Conservation (phyloP, 2,113 vertebrate genomes). For the Oryzias javanicus region DNA sequence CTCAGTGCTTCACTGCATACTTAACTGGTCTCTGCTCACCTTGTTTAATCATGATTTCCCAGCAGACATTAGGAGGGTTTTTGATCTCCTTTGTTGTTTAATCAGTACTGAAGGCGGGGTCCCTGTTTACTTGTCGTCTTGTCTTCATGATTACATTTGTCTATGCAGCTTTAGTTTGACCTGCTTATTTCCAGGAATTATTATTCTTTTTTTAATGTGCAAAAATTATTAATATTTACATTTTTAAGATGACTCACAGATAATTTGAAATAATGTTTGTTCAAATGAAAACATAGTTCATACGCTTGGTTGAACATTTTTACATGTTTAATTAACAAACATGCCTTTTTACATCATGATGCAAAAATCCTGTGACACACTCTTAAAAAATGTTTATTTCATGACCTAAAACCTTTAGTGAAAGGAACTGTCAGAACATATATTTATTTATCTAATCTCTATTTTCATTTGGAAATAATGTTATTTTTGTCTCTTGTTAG, state of each 20-base stretch:
- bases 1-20: slow-evolving; percentile 22
- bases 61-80: slow-evolving; percentile 39
- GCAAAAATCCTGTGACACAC: no score
- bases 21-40: slow-evolving; percentile 38
- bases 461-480: no score
- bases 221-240: neutral
- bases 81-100: slow-evolving; percentile 60
- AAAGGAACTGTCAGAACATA: no score
- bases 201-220: neutral
- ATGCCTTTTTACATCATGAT: no score
- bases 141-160: slow-evolving; percentile 2
- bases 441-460: no score
- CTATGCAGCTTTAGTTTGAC: neutral
- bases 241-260: neutral
- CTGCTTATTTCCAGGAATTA: neutral
- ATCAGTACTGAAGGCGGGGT: slow-evolving; percentile 17
- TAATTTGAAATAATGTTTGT: neutral
- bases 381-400: no score
- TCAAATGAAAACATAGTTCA: neutral
- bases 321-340: no score
- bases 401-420: no score
- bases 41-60: slow-evolving; percentile 61
- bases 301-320: neutral
- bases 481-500: no score
- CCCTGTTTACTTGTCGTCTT: slow-evolving; percentile 8